Conservation (phyloP, 2,113 vertebrate genomes). For the Rhea americana region DNA sequence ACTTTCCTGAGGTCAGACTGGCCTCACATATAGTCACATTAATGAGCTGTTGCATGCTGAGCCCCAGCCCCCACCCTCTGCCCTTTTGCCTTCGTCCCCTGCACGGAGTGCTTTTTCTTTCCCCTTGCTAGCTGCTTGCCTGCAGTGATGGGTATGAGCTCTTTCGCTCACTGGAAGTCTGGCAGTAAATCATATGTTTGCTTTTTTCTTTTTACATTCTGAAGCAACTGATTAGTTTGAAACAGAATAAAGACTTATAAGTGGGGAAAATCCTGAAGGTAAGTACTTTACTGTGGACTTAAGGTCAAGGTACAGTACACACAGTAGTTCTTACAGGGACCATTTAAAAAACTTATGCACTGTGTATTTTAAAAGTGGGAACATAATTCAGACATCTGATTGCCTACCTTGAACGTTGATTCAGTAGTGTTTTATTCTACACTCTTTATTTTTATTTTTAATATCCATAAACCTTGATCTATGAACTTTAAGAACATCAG, state of each 20-base stretch:
- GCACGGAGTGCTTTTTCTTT: slow-evolving; percentile 31
- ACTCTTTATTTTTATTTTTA: slow-evolving; percentile 18
- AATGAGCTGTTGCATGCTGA: background rate
- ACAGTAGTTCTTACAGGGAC: slow-evolving; percentile 6
- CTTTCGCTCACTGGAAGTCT: slow-evolving; percentile 10
- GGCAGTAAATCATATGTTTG: slow-evolving; percentile 11
- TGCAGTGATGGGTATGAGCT: slow-evolving; percentile 15
- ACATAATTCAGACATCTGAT: slow-evolving; percentile 51
- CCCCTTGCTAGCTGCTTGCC: background rate
- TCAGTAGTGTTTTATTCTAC: background rate
- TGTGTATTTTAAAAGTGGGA: slow-evolving; percentile 33
- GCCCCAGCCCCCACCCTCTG: background rate
- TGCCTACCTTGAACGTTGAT: background rate
- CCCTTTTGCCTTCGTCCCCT: background rate
- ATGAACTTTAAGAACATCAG: background rate
- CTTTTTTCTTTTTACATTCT: background rate
- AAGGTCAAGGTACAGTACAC: slow-evolving; percentile 63
- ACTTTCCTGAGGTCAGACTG: background rate
- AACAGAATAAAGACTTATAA: slow-evolving; percentile 41
- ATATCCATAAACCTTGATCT: slow-evolving; percentile 27
- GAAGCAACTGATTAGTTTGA: slow-evolving; percentile 44
- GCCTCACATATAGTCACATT: background rate
- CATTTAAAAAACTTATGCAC: slow-evolving; percentile 26
- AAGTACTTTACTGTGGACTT: slow-evolving; percentile 37
- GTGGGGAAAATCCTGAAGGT: slow-evolving; percentile 36